Conservation (phyloP, 2,797 vertebrate species). For the Arnoldichthys spilopterus region DNA sequence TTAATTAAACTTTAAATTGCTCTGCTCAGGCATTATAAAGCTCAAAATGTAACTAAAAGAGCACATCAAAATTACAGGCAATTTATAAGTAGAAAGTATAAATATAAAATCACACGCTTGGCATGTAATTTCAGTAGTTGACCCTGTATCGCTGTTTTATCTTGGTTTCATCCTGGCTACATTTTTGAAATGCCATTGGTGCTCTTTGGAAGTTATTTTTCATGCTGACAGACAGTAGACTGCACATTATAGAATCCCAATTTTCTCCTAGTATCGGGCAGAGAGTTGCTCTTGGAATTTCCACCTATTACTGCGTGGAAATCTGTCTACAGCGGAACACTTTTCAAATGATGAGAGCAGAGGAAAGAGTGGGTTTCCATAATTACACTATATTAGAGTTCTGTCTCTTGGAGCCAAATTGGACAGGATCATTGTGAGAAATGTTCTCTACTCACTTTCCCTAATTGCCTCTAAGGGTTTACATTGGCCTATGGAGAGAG, state of each 20-base stretch:
- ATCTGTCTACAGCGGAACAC: slow-evolving; percentile 19
- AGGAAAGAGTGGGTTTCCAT: slow-evolving; percentile 67
- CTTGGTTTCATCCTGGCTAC: neutral
- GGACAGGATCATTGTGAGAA: slow-evolving; percentile 65
- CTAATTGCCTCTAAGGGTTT: slow-evolving; percentile 76
- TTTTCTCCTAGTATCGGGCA: slow-evolving; percentile 1
- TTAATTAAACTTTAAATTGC: slow-evolving; percentile 31
- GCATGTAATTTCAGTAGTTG: neutral
- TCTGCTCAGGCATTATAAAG: slow-evolving; percentile 17
- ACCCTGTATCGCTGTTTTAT: neutral
- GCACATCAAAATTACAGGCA: slow-evolving; percentile 1
- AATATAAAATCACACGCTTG: slow-evolving; percentile 19
- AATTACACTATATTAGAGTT: slow-evolving; percentile 67
- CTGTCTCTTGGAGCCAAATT: slow-evolving; percentile 68
- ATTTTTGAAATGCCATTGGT: neutral
- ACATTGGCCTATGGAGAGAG: slow-evolving; percentile 54
- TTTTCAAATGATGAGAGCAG: slow-evolving; percentile 29
- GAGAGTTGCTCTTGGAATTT: slow-evolving; percentile 26
- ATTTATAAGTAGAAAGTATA: slow-evolving; percentile 7
- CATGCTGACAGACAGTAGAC: neutral
- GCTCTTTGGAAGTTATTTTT: neutral
- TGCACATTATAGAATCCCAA: slow-evolving; percentile 8
- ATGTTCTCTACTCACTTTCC: slow-evolving; percentile 63
- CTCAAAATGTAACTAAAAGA: slow-evolving; percentile 4
- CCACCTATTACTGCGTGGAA: slow-evolving; percentile 8